Percentiles rank a stretch among this genome's conserved stretches.
phyloP scores from a whole-genome alignment of 2,797 vertebrate species.

The Gephyroberyx darwinii region DNA sequence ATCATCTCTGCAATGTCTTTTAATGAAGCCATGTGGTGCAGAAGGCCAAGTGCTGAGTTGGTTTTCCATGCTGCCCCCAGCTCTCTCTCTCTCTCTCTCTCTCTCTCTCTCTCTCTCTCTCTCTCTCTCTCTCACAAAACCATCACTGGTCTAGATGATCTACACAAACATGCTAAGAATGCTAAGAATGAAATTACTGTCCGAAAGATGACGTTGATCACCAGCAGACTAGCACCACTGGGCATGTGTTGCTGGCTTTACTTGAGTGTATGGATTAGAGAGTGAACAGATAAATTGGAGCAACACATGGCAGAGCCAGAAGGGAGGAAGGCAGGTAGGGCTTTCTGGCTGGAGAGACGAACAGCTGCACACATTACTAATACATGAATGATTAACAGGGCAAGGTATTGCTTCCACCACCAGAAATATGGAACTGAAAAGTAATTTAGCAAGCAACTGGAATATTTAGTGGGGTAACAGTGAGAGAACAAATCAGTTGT shows the following conservation, averaged over 20 bases:
- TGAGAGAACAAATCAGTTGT: slow-evolving; percentile 15
- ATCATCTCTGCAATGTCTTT: slow-evolving; percentile 34
- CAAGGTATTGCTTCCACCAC: slow-evolving; percentile 51
- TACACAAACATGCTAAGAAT: not conserved
- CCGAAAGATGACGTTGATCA: not conserved
- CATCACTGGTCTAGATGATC: not conserved
- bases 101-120: not conserved
- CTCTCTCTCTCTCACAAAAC: not conserved
- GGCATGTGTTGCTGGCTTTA: slow-evolving; percentile 29
- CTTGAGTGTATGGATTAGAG: slow-evolving; percentile 21
- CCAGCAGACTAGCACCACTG: not conserved
- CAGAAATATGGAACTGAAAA: slow-evolving; percentile 64
- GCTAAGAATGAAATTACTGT: not conserved
- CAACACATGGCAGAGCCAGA: not conserved
- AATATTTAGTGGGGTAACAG: slow-evolving; percentile 39
- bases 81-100: slow-evolving; percentile 10
- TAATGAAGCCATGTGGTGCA: slow-evolving; percentile 30
- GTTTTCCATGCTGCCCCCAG: slow-evolving; percentile 58
- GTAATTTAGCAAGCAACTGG: slow-evolving; percentile 47
- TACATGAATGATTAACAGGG: slow-evolving; percentile 72
- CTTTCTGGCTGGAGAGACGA: slow-evolving; percentile 51
- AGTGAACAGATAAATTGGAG: slow-evolving; percentile 36
- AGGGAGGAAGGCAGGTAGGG: not conserved
- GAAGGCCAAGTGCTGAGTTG: slow-evolving; percentile 40
- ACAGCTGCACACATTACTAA: slow-evolving; percentile 71